Evolutionary conservation across 2,797 vertebrate genomes (phyloP).

Genomic region (Eulemur rubriventer): DNA sequence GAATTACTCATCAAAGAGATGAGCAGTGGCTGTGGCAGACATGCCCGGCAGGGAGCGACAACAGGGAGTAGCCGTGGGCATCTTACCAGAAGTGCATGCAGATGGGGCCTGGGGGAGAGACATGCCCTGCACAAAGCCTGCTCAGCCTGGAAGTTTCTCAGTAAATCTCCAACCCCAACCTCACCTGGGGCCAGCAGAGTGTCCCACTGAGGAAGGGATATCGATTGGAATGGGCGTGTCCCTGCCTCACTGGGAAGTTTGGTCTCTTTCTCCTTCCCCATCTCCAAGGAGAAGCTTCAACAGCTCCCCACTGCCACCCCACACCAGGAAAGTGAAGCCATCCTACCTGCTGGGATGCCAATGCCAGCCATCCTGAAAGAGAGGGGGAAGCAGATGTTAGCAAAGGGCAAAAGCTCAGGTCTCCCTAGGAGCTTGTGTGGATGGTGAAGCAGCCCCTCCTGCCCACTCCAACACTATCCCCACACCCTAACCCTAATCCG

Average conservation of each 20-base stretch:
- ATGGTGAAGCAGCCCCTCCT: not conserved
- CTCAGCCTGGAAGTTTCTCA: not conserved
- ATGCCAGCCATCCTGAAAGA: constrained; percentile 72
- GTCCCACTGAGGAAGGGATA: not conserved
- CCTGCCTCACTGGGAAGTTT: not conserved
- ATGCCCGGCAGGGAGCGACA: not conserved
- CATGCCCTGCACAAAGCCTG: not conserved
- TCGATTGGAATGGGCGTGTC: not conserved
- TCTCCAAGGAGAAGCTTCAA: not conserved
- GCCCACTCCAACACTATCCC: no score
- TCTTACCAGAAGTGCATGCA: not conserved
- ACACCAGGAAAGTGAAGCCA: not conserved
- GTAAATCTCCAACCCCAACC: not conserved
- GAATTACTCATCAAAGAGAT: not conserved
- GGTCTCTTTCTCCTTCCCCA: not conserved
- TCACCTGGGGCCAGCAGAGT: not conserved
- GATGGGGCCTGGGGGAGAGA: not conserved
- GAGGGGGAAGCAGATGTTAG: not conserved
- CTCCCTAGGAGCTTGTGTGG: not conserved
- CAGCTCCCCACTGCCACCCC: not conserved
- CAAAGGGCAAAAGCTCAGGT: not conserved
- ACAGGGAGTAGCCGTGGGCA: not conserved
- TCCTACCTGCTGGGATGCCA: constrained; percentile 68
- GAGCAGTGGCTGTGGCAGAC: accelerated
- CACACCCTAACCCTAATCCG: not conserved